Evolutionary conservation across 2,888 invertebrate genomes (phyloP), one percentile per base, ranked within the genome.

Genomic region (Campoletis raptor): DNA sequence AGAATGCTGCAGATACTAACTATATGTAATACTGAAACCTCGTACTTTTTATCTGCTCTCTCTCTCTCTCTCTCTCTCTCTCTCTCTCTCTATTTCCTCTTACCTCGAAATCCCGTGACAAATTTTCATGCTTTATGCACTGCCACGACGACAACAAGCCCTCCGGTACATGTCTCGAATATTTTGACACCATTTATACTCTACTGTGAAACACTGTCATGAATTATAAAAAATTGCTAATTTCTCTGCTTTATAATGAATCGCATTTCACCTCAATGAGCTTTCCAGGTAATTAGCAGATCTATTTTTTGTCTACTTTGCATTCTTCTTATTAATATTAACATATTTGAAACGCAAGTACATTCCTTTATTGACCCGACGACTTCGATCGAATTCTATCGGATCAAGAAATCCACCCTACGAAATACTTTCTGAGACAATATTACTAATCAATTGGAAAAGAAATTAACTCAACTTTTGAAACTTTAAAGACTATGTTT

Each of bases 61-160:
- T 30, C 79, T 30, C 30, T 61, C 24, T n/a, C 54, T 8, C 8
- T 54, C 21, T 54, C 54, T 15, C 57, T 30, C 10, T 52, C 52
- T 52, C 52, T 52, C 8, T 54, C 54, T n/a, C 9, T 54, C 21
- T 7, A n/a, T 54, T 10, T 10, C 10, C 57, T 24, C 57, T 42
- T 67, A 18, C 66, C 21, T 64, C 48, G 45, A 9, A 12, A 9
- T 57, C 48, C 18, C 57, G 61, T 67, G 54, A 42, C 36, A 79
- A 79, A 81, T 72, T 73, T 64, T 12, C 37, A 42, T 42, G 6
- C 40, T 67, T 74, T 61, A 72, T 54, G 69, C 54, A 78, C 54
- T 48, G 76, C 37, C 54, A 18, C 52, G 67, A 52, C 48, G 54
- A 81, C 72, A 69, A 78, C 40, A 48, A 73, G 24, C 18, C 18